Conservation (phyloP, 2,797 vertebrate species). For the Falco concolor region DNA sequence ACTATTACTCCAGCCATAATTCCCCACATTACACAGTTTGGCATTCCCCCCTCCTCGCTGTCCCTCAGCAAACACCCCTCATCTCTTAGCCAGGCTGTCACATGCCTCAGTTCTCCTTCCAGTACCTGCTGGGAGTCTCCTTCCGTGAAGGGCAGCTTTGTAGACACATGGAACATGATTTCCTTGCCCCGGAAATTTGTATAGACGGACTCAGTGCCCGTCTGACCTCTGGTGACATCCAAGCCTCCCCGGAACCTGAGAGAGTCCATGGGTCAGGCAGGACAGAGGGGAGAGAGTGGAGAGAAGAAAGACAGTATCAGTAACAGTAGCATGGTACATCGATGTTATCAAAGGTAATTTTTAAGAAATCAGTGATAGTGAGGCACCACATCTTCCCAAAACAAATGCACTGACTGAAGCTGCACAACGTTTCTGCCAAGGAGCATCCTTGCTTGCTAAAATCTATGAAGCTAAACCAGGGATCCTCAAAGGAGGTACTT, state of each 20-base stretch:
- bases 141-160: conserved; percentile 89
- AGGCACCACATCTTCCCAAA: background rate
- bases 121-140: conserved; percentile 89
- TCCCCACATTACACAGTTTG: background rate
- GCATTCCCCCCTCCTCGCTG: background rate
- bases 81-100: background rate
- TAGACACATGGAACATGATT: conserved; percentile 92
- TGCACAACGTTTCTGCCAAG: background rate
- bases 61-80: background rate
- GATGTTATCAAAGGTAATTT: background rate
- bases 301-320: background rate
- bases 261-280: background rate
- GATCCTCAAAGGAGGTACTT: background rate
- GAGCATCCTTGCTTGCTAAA: background rate
- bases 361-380: background rate
- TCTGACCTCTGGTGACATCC: conserved; percentile 88
- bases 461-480: background rate
- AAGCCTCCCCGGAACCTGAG: conserved; percentile 88
- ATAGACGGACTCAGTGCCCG: conserved; percentile 85
- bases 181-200: conserved; percentile 87
- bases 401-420: background rate
- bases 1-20: background rate
- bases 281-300: background rate
- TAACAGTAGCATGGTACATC: background rate
- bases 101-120: background rate